Base-by-base conservation (phyloP, 2,113 vertebrate species). In the Zosterops lateralis region DNA sequence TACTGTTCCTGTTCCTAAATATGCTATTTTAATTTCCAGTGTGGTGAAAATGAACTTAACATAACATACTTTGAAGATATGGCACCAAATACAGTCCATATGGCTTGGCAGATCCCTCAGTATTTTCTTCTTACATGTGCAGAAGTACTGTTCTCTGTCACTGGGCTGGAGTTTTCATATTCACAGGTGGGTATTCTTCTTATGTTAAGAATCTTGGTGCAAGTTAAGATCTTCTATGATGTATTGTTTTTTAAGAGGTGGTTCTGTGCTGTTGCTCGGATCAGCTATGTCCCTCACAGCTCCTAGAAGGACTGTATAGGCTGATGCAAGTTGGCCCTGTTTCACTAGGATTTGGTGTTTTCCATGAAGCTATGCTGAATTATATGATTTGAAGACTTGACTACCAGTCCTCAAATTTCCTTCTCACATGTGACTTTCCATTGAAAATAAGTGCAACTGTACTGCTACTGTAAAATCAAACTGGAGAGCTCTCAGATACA, bases 71-170 rank as follows among this genome's bases (percentile, higher is more conserved):
- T 93, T 54, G 97, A 98, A 95, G 98, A 99, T 89, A 98, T 99
- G 54, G 3, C 98, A 36, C 97, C 99, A 88, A 99, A 98, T 93
- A 92, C 98, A 1, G 84, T 98, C 16, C 98, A 97, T 93, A 99
- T 99, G 98, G 98, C 98, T 28, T 98, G 99, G 86, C 99, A 99
- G 96, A 98, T 99, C 79, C 99, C 99, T 6, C 99, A 99, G 97
- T 99, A 99, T 94, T 99, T 99, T 96, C 97, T 99, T 54, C 97
- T 99, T 8, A 99, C 99, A 3, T 97, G 96, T 47, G 99, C 97
- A 32, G 99, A 99, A 95, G 98, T 99, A 62, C 97, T 99, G 86
- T 99, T 99, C 97, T 99, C 99, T 9, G 97, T 99, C 73, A 99
- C 99, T 7, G 99, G 99, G n/a, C 81, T 99, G 92, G 98, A 98